These are phyloP conservation scores for Listrodromus nycthemerus DNA, from an alignment of 2,888 invertebrate species.

Conservation along the genomic window DNA sequence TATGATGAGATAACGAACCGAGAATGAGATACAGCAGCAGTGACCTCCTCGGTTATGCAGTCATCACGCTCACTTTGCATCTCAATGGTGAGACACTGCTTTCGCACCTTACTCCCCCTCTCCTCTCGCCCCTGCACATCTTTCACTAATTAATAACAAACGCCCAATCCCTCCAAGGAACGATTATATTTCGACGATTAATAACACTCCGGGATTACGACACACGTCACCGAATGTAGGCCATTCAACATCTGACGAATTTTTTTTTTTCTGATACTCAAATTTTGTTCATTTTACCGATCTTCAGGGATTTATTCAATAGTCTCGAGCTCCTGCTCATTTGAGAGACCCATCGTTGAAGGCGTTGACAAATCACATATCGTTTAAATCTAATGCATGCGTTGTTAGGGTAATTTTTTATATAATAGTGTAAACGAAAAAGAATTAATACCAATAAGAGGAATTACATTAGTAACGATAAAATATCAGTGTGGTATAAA, in stretches of 20 bases:
- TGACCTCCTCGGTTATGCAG: slow-evolving; percentile 82
- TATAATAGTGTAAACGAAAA: neutral
- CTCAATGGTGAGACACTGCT: slow-evolving; percentile 77
- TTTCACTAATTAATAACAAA: slow-evolving; percentile 35
- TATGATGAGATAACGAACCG: slow-evolving; percentile 84
- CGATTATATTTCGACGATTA: slow-evolving; percentile 5
- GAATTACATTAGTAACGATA: too few relatives aligned
- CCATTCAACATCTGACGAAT: slow-evolving; percentile 58
- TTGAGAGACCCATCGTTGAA: slow-evolving; percentile 50
- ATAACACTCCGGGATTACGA: slow-evolving; percentile 40
- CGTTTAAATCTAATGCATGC: neutral
- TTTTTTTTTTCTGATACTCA: slow-evolving; percentile 24
- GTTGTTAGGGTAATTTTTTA: slow-evolving; percentile 2
- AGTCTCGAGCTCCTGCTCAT: slow-evolving; percentile 45
- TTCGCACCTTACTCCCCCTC: neutral
- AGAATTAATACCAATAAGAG: too few relatives aligned
- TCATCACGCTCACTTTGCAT: slow-evolving; percentile 81
- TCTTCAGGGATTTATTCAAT: neutral
- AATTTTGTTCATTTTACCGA: neutral
- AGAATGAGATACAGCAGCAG: slow-evolving; percentile 83
- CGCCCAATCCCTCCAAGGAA: slow-evolving; percentile 5
- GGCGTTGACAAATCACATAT: slow-evolving; percentile 39
- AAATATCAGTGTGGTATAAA: too few relatives aligned
- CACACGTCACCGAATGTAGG: slow-evolving; percentile 62
- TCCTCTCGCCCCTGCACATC: slow-evolving; percentile 24